Evolutionary conservation across 2,797 vertebrate species (phyloP).

Genomic region (Chaetodon trifasciatus): DNA sequence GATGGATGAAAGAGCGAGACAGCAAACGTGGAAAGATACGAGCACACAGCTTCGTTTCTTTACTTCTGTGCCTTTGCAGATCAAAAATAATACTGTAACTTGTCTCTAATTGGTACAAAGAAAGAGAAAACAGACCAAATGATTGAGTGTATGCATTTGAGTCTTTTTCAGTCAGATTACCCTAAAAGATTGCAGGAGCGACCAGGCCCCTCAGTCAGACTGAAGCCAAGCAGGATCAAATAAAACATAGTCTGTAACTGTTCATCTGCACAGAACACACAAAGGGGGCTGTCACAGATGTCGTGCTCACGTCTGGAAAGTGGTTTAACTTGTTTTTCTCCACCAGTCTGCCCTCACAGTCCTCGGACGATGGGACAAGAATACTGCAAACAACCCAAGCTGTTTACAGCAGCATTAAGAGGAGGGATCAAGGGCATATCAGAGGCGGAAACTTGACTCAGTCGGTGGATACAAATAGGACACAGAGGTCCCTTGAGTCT

Average conservation of each 20-base stretch:
- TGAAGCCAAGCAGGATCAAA: slow-evolving; percentile 5
- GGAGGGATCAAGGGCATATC: slow-evolving; percentile 32
- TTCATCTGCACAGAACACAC: slow-evolving; percentile 25
- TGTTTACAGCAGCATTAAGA: slow-evolving; percentile 35
- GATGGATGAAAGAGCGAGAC: slow-evolving; percentile 64
- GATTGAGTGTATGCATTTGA: slow-evolving; percentile 17
- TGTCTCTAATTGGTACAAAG: slow-evolving; percentile 24
- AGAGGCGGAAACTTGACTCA: slow-evolving; percentile 22
- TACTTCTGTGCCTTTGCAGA: slow-evolving; percentile 14
- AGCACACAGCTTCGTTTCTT: slow-evolving; percentile 19
- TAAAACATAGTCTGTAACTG: background rate
- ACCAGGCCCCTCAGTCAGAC: slow-evolving; percentile 7
- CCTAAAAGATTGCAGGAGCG: slow-evolving; percentile 15
- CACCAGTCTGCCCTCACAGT: slow-evolving; percentile 15
- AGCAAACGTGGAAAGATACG: slow-evolving; percentile 27
- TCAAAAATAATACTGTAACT: slow-evolving; percentile 30
- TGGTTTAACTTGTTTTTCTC: slow-evolving; percentile 36
- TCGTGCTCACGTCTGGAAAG: slow-evolving; percentile 29
- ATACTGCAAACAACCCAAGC: slow-evolving; percentile 14
- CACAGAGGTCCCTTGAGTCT: slow-evolving; percentile 29
- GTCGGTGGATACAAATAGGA: slow-evolving; percentile 34
- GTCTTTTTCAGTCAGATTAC: slow-evolving; percentile 37
- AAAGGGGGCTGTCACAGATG: slow-evolving; percentile 17
- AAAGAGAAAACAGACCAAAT: slow-evolving; percentile 3
- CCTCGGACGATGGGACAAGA: background rate